A percentile compares a stretch with the other conserved stretches of the same genome.
phyloP scores from a whole-genome alignment of 1,140 invertebrate species.

The Leguminivora glycinivorella region DNA sequence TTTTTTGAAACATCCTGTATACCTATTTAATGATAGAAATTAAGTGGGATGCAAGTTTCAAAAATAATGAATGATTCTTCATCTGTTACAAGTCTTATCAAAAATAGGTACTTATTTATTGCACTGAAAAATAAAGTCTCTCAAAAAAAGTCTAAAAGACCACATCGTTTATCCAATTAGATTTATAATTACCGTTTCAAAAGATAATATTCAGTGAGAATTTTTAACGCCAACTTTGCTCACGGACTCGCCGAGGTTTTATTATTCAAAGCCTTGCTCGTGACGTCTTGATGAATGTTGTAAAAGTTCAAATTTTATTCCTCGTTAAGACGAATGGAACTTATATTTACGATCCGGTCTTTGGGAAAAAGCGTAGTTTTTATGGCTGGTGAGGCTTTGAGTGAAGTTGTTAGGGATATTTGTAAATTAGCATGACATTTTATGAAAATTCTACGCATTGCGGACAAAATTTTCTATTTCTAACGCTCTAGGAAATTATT shows the following conservation, averaged over 20 bases:
- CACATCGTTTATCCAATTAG: neutral
- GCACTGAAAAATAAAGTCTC: too few species aligned
- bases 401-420: neutral
- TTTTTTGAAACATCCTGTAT: too few species aligned
- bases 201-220: neutral
- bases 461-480: too few species aligned
- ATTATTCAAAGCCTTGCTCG: constrained; percentile 16
- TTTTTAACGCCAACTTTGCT: constrained; percentile 6
- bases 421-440: too few species aligned
- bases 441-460: too few species aligned
- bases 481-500: too few species aligned
- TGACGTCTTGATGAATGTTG: constrained; percentile 25
- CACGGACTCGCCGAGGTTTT: neutral
- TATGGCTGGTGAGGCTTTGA: neutral
- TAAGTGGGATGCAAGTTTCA: too few species aligned
- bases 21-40: too few species aligned
- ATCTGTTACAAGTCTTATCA: too few species aligned
- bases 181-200: neutral
- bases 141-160: neutral
- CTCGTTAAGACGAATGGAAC: constrained; percentile 21
- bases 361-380: neutral
- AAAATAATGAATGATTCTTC: too few species aligned
- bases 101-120: too few species aligned
- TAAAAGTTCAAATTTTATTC: constrained; percentile 13
- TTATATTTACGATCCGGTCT: constrained; percentile 17